Evolutionary conservation across 2,797 vertebrate species (phyloP), one percentile per base, ranked within the genome.

Genomic region (Sebastolobus altivelis): DNA sequence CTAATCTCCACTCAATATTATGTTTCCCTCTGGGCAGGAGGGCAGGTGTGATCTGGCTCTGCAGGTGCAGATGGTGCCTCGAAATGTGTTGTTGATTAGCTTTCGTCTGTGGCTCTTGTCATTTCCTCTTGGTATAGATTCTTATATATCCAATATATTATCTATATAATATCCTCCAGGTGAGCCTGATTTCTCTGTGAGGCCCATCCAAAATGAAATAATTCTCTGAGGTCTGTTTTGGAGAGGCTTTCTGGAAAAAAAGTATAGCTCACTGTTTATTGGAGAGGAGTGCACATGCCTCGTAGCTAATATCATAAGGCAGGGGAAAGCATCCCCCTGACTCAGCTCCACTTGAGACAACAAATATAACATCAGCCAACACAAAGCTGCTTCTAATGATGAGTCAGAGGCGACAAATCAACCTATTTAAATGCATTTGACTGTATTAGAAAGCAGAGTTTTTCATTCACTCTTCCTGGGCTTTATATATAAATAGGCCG

Each of bases 351-450:
- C 89, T 88, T 88, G 86, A 89, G 88, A 88, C 85, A 92, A 92
- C 91, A 94, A 92, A 92, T 88, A 88, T 82, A 93, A 92, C 88
- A 86, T 93, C 87, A 90, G 88, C 85, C 87, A 91, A 91, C 84
- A 92, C 87, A 88, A 90, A 52, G 84, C 85, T 61, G 77, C 80
- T 61, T 77, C 84, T 87, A 68, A 86, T 86, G 82, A 91, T 91
- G 88, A 91, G 76, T 92, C 89, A 90, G 75, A 87, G 37, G 86
- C 79, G 77, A 89, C 80, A 87, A 81, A 84, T 82, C 80, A 74
- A 81, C 80, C 72, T 37, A 74, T 89, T 85, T 60, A 69, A 56
- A 79, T 69, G 82, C 77, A 77, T 75, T 75, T 65, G 83, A 76
- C 74, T 77, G 63, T 63, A 62, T 85, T 73, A 77, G 70, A 86